phyloP scores from a whole-genome alignment of 2,797 vertebrate species.

The Neopelma chrysocephalum region DNA sequence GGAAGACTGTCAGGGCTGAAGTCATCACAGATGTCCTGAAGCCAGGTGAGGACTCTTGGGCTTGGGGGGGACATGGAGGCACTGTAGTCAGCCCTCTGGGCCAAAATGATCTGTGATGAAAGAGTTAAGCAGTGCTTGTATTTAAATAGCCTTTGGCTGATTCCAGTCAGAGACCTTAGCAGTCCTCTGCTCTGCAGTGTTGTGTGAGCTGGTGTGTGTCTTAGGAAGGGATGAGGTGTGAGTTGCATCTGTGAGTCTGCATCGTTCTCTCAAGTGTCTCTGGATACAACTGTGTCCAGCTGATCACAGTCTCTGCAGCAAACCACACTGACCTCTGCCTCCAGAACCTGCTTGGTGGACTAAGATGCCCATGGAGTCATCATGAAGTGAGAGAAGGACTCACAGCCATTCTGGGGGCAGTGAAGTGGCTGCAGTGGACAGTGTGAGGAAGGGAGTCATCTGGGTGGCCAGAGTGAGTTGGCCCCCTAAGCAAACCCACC shows the following conservation, averaged over 20 bases:
- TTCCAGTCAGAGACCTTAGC: neutral
- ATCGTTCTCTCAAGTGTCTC: neutral
- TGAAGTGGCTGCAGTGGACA: neutral
- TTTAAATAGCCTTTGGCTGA: neutral
- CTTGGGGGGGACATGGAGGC: neutral
- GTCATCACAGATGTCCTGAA: neutral
- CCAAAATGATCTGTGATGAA: neutral
- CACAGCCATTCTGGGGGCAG: neutral
- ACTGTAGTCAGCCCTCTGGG: neutral
- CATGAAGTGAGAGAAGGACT: neutral
- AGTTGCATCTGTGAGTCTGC: neutral
- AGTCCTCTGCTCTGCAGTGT: neutral
- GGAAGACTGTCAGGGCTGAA: neutral
- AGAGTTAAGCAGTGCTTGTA: neutral
- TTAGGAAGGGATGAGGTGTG: neutral
- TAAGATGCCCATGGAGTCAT: neutral
- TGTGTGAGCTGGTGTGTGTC: neutral
- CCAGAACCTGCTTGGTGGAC: neutral
- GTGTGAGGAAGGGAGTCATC: neutral
- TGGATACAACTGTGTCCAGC: neutral
- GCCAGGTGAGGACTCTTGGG: neutral
- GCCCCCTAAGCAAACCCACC: neutral
- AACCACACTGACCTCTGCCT: neutral
- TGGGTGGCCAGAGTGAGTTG: neutral
- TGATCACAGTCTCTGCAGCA: neutral